Percentiles rank a stretch among this genome's conserved stretches.
These are phyloP conservation scores for Diorhabda elongata DNA, from an alignment of 1,140 invertebrate genomes.

Conservation along the genomic window DNA sequence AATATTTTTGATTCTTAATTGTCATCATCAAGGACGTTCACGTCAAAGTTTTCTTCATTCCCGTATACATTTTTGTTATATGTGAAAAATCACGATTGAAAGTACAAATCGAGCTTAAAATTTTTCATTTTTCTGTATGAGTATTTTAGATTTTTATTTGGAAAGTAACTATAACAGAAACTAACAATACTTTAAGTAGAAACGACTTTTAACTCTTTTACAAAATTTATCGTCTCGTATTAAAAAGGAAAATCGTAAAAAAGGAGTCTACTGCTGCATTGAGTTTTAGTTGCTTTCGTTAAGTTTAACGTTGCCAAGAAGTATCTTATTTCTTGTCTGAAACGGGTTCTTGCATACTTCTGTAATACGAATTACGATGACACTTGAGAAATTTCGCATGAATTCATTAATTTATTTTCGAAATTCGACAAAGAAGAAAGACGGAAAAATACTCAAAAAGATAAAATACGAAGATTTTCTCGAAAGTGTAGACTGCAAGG, in stretches of 20 bases:
- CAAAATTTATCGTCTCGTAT: neutral
- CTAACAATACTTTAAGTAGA: too few species aligned
- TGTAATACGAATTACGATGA: neutral
- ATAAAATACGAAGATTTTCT: neutral
- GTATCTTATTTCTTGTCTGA: neutral
- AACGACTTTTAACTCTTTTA: neutral
- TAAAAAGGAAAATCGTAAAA: neutral
- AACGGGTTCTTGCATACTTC: neutral
- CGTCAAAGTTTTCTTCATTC: too few species aligned
- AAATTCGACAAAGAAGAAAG: neutral
- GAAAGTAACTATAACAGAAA: too few species aligned
- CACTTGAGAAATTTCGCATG: neutral
- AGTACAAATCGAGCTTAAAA: too few species aligned
- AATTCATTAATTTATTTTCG: neutral
- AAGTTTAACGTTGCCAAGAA: neutral
- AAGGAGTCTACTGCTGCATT: neutral
- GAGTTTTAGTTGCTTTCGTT: constrained; percentile 1
- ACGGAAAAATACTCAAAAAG: constrained; percentile 2
- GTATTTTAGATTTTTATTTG: too few species aligned
- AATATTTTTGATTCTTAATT: too few species aligned
- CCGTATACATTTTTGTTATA: too few species aligned
- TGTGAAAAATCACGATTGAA: too few species aligned
- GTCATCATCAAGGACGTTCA: too few species aligned
- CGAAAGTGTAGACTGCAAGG: constrained; percentile 18
- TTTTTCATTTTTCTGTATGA: too few species aligned